Evolutionary conservation across 2,888 invertebrate genomes (phyloP), one percentile per base, ranked within the genome.

Genomic region (Phragmatobia fuliginosa): DNA sequence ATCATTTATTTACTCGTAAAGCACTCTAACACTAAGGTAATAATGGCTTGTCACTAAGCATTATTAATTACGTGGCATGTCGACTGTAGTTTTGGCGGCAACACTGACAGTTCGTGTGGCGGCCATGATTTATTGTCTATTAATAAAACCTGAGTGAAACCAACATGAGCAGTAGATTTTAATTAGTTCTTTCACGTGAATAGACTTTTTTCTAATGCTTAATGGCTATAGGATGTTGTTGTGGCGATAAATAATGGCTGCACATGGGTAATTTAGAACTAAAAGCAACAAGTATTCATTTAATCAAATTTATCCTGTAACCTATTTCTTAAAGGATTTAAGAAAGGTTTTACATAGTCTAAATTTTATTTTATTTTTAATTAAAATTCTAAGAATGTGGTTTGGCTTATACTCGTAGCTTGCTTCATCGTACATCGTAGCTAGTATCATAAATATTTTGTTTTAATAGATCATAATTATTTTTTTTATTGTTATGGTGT

Each of bases 31-130:
- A 25, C n/a, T 33, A 21, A 41, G 58, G 21, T 56, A 79, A 72
- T 80, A 79, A 74, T 76, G 59, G 71, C 62, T 66, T 70, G 74
- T 73, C 77, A 78, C 76, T 79, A 72, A 76, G 71, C 74, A 81
- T 84, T 84, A 86, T 84, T 87, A 87, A 84, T 83, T 78, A 83
- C 82, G 82, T 81, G 81, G 78, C 76, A 74, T 79, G 78, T 76
- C 70, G 68, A 72, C 72, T 73, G 78, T 82, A 81, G 79, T 82
- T 81, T 81, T 82, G 80, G 80, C 80, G 78, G 71, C 74, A 77
- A 79, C 74, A 73, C 66, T 79, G 84, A 78, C 81, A 79, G 77
- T 72, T 75, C 77, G 70, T 74, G 78, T 79, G 81, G 80, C 78
- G 79, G 82, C 83, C 84, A 86, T 86, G 82, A 86, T 85, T 77